phyloP scores from a whole-genome alignment of 2,888 invertebrate species.

The Carpatolechia fugitivella region DNA sequence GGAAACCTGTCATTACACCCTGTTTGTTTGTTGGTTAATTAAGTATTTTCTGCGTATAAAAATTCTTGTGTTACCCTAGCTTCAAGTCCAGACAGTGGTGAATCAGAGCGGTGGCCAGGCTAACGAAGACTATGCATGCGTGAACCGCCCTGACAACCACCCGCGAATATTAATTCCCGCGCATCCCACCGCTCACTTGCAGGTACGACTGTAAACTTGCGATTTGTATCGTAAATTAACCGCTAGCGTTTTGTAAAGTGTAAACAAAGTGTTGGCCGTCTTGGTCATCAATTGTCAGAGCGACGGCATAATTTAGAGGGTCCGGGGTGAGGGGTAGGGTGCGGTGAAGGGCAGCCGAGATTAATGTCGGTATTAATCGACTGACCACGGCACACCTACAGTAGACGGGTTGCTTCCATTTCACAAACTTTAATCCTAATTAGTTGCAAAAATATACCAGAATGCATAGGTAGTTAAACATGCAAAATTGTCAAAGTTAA shows the following conservation, averaged over 20 bases:
- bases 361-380: conserved; percentile 77
- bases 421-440: neutral
- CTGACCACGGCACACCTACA: conserved; percentile 56
- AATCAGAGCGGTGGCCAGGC: no score
- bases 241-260: conserved; percentile 1
- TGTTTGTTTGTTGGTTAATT: no score
- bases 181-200: conserved; percentile 5
- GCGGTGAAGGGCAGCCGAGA: conserved; percentile 51
- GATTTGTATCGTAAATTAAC: no score
- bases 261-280: conserved; percentile 33
- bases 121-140: no score
- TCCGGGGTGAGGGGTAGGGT: conserved; percentile 32
- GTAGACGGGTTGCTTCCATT: conserved; percentile 15
- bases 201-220: neutral
- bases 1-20: no score
- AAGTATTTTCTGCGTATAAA: no score
- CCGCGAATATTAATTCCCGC: conserved; percentile 2
- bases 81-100: no score
- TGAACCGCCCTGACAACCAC: neutral
- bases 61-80: no score
- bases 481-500: no score
- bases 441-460: no score
- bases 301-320: conserved; percentile 69
- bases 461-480: no score
- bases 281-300: conserved; percentile 73